phyloP scores from a whole-genome alignment of 2,888 invertebrate genomes.

The Chrysolina oricalcia region DNA sequence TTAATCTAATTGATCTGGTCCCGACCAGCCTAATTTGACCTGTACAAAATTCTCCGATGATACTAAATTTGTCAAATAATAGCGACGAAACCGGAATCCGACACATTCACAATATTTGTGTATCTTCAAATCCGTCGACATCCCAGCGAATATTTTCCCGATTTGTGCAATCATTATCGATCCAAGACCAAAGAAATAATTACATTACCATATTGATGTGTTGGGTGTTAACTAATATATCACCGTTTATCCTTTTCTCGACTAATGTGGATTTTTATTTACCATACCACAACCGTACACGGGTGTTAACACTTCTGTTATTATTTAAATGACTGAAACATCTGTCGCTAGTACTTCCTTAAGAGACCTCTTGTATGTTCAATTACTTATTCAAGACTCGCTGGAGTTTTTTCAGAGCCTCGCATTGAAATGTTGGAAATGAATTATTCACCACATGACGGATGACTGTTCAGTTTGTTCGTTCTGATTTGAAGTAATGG shows the following conservation, averaged over 20 bases:
- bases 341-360: slow-evolving; percentile 15
- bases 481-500: background rate
- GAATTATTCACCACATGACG: slow-evolving; percentile 2
- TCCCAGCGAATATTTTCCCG: slow-evolving; percentile 5
- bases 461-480: slow-evolving; percentile 10
- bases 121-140: background rate
- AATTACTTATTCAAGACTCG: slow-evolving; percentile 23
- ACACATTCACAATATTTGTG: background rate
- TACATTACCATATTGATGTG: slow-evolving; percentile 21
- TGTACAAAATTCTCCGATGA: background rate
- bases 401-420: background rate
- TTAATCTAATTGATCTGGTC: background rate
- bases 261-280: slow-evolving; percentile 12
- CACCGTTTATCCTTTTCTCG: slow-evolving; percentile 18
- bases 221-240: slow-evolving; percentile 19
- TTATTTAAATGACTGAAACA: slow-evolving; percentile 21
- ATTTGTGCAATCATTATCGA: slow-evolving; percentile 19
- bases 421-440: background rate
- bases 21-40: background rate
- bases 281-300: slow-evolving; percentile 2
- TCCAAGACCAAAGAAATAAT: background rate
- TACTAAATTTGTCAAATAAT: background rate
- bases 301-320: slow-evolving; percentile 24
- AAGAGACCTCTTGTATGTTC: slow-evolving; percentile 20
- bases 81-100: background rate